These are phyloP conservation scores for Dione vanillae DNA, from an alignment of 2,888 invertebrate genomes.

Conservation along the genomic window DNA sequence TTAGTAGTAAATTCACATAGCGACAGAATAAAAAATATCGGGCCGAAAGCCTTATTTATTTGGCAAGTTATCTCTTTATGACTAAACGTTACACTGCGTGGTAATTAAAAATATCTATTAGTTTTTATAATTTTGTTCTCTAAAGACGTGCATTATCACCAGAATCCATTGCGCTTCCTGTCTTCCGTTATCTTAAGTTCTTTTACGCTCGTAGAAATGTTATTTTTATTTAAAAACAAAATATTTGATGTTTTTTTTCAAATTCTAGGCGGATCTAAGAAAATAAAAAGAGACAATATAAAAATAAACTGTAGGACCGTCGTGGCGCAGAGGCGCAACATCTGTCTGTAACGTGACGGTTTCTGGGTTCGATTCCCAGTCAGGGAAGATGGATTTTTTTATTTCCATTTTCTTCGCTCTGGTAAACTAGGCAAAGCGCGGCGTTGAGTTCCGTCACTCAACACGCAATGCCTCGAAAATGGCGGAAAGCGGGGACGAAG, in stretches of 20 bases:
- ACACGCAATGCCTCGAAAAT: no score
- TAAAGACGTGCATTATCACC: conserved; percentile 32
- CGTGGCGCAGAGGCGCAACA: no score
- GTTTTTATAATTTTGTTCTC: conserved; percentile 31
- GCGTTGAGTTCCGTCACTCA: no score
- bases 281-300: no score
- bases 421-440: no score
- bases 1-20: conserved; percentile 13
- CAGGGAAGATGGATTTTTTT: no score
- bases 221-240: conserved; percentile 28
- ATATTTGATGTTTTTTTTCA: background rate
- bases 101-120: conserved; percentile 19
- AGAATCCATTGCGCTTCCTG: conserved; percentile 29
- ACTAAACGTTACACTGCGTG: conserved; percentile 20
- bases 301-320: no score
- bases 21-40: background rate
- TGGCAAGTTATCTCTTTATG: conserved; percentile 32
- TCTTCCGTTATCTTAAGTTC: conserved; percentile 30
- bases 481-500: no score
- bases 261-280: background rate
- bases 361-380: no score
- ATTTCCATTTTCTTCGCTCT: no score
- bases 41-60: conserved; percentile 16
- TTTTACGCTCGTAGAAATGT: conserved; percentile 28
- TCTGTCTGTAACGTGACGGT: no score